phyloP scores from a whole-genome alignment of 2,797 vertebrate genomes.

The Falco biarmicus region DNA sequence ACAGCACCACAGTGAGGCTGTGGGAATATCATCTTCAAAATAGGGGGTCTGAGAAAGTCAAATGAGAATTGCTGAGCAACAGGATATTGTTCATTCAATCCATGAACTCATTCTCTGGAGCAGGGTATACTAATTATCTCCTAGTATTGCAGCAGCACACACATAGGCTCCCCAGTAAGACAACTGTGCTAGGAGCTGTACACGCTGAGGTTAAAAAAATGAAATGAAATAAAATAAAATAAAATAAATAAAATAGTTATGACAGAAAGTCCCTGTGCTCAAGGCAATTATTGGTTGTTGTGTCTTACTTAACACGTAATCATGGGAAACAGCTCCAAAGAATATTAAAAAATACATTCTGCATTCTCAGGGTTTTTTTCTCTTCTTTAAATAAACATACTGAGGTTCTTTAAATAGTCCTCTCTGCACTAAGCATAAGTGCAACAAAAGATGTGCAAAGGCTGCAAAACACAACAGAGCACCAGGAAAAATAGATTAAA shows the following conservation, averaged over 20 bases:
- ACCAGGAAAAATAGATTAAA: background rate
- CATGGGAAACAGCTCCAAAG: background rate
- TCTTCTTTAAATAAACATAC: slow-evolving; percentile 24
- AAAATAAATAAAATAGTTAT: background rate
- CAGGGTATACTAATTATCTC: background rate
- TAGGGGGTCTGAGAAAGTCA: background rate
- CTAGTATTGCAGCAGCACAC: background rate
- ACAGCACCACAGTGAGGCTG: background rate
- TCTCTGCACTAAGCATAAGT: slow-evolving; percentile 17
- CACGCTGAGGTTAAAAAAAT: background rate
- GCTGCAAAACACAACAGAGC: slow-evolving; percentile 32
- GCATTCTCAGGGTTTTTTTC: background rate
- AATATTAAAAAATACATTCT: background rate
- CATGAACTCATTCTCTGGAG: background rate
- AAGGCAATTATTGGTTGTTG: background rate
- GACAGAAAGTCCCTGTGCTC: background rate
- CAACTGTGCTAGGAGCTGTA: background rate
- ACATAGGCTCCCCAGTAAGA: background rate
- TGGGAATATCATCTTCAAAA: slow-evolving; percentile 62
- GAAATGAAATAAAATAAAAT: background rate
- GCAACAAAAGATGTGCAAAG: slow-evolving; percentile 37
- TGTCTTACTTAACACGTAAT: background rate
- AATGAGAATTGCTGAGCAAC: background rate
- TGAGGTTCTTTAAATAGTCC: slow-evolving; percentile 28
- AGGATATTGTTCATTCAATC: background rate